Conservation (phyloP, 2,888 invertebrate genomes). For the Caenorhabditis afra region DNA sequence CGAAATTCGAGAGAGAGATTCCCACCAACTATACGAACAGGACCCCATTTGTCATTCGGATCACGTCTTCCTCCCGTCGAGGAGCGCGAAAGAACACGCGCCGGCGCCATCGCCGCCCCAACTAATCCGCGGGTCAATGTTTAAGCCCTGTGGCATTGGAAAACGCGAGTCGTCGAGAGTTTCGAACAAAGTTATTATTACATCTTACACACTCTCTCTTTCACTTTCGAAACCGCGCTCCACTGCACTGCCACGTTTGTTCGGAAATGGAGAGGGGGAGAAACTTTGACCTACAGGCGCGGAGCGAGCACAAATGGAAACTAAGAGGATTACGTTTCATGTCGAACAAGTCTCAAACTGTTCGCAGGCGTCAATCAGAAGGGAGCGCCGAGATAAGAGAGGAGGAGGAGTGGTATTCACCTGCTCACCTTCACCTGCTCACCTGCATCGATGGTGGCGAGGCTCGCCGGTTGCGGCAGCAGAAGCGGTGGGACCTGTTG, state of each 20-base stretch:
- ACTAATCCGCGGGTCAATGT: slow-evolving; percentile 53
- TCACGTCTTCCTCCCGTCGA: slow-evolving; percentile 10
- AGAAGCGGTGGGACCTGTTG: slow-evolving; percentile 24
- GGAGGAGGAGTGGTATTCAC: slow-evolving; percentile 23
- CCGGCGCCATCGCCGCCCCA: not conserved
- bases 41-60: slow-evolving; percentile 54
- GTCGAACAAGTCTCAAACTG: slow-evolving; percentile 8
- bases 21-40: slow-evolving; percentile 59
- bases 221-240: not conserved
- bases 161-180: not conserved
- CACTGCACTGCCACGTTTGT: too few species aligned
- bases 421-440: slow-evolving; percentile 48
- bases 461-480: slow-evolving; percentile 15
- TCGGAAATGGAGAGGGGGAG: slow-evolving; percentile 1
- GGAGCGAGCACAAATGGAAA: not conserved
- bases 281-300: slow-evolving; percentile 32
- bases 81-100: slow-evolving; percentile 18
- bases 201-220: not conserved
- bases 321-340: slow-evolving; percentile 51
- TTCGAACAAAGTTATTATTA: slow-evolving; percentile 46
- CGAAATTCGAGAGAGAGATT: slow-evolving; percentile 14
- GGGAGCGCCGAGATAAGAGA: not conserved
- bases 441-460: slow-evolving; percentile 48
- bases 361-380: slow-evolving; percentile 47
- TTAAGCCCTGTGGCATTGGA: slow-evolving; percentile 24